These are phyloP conservation scores for Dorcus parallelipipedus DNA, from an alignment of 2,888 invertebrate species.

Conservation along the genomic window DNA sequence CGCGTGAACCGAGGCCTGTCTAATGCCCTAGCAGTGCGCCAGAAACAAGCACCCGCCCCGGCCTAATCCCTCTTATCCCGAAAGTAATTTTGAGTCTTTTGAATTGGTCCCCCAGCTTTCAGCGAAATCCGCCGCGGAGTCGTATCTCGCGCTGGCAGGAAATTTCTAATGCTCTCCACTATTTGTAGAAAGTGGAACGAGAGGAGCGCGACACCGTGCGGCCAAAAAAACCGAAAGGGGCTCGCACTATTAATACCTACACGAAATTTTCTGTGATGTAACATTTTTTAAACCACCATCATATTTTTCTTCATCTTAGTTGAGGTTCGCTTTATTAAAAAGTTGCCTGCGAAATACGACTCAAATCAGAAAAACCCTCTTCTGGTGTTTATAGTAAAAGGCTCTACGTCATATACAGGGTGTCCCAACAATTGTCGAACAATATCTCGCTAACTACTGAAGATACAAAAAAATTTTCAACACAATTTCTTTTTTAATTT, in stretches of 20 bases:
- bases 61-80: conserved; percentile 62
- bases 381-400: too few relatives aligned
- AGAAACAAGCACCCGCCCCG: conserved; percentile 47
- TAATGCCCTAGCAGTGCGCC: conserved; percentile 41
- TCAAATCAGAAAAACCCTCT: too few relatives aligned
- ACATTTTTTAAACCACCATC: too few relatives aligned
- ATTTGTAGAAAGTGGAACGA: conserved; percentile 28
- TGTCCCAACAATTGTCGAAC: too few relatives aligned
- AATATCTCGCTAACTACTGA: too few relatives aligned
- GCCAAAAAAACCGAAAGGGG: background rate
- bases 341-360: too few relatives aligned
- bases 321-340: too few relatives aligned
- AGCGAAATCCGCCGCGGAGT: conserved; percentile 44
- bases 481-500: too few relatives aligned
- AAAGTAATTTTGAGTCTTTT: conserved; percentile 64
- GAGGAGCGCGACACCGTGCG: background rate
- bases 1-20: conserved; percentile 45
- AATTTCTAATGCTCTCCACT: conserved; percentile 30
- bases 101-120: conserved; percentile 52
- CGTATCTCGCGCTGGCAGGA: conserved; percentile 45
- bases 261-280: too few relatives aligned
- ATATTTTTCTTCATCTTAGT: too few relatives aligned
- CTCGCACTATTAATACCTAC: background rate
- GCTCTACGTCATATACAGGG: too few relatives aligned
- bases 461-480: too few relatives aligned